Evolutionary conservation across 2,797 vertebrate genomes (phyloP).

Genomic region (Thunnus albacares): DNA sequence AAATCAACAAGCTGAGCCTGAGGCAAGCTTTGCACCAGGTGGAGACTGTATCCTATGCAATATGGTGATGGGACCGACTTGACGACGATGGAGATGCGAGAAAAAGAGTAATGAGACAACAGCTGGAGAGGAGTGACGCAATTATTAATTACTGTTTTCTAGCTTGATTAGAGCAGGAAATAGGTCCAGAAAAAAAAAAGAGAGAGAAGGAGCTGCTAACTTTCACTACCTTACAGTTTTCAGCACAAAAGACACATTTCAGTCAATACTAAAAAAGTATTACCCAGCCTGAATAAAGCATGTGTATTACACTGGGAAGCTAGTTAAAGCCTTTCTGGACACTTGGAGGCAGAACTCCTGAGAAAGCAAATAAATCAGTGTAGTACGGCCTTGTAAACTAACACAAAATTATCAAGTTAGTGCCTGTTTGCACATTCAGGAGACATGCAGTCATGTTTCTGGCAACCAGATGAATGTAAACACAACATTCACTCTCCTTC

Average conservation of each 20-base stretch:
- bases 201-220: not conserved
- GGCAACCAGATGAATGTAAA: too few species aligned
- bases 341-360: not conserved
- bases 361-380: not conserved
- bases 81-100: slow-evolving; percentile 29
- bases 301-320: not conserved
- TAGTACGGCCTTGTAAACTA: too few species aligned
- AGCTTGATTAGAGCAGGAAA: slow-evolving; percentile 21
- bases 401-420: not conserved
- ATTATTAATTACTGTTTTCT: slow-evolving; percentile 15
- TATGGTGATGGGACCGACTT: slow-evolving; percentile 38
- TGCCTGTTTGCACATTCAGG: too few species aligned
- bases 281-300: not conserved
- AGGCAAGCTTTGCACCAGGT: slow-evolving; percentile 48
- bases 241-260: not conserved
- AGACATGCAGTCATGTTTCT: too few species aligned
- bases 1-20: slow-evolving; percentile 58
- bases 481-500: not conserved
- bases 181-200: not conserved
- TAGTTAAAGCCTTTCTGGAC: too few species aligned
- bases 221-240: too few species aligned
- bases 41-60: slow-evolving; percentile 38
- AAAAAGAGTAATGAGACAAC: slow-evolving; percentile 23
- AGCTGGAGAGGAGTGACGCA: slow-evolving; percentile 45
- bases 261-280: not conserved